phyloP scores from a whole-genome alignment of 2,797 vertebrate species.

The Erethizon dorsatum region DNA sequence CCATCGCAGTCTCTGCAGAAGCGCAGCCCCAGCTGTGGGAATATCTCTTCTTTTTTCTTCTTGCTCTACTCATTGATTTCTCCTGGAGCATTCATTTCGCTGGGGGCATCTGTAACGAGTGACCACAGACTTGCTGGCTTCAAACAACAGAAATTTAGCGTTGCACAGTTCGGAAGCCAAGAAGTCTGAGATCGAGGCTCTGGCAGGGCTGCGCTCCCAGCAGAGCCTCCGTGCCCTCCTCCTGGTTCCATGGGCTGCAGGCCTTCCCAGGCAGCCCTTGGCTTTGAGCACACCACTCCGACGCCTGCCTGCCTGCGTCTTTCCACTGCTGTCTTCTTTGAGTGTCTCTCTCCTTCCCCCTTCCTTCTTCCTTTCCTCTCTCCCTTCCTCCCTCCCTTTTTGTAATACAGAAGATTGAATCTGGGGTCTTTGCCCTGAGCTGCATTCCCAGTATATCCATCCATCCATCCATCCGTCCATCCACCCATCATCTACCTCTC shows the following conservation, averaged over 20 bases:
- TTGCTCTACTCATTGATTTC: neutral
- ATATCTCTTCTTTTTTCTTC: neutral
- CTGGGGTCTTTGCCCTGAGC: neutral
- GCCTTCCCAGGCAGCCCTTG: too few relatives aligned
- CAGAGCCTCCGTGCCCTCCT: neutral
- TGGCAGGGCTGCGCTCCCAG: rapidly evolving
- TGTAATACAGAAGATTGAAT: neutral
- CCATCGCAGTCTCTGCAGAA: neutral
- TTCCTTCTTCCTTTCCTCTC: neutral
- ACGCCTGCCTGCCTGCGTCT: neutral
- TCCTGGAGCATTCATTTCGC: neutral
- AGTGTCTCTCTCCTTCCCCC: neutral
- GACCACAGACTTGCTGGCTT: neutral
- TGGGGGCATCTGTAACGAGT: neutral
- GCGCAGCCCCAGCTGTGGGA: neutral
- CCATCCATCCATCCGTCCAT: too few relatives aligned
- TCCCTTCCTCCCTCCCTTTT: neutral
- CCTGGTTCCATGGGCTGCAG: neutral
- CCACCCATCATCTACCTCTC: neutral
- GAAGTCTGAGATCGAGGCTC: neutral
- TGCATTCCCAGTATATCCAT: neutral
- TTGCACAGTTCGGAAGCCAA: neutral
- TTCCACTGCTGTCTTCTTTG: neutral
- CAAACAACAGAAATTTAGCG: neutral
- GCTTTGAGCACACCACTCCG: rapidly evolving